Conservation (phyloP, 2,797 vertebrate species). For the Siniperca scherzeri region DNA sequence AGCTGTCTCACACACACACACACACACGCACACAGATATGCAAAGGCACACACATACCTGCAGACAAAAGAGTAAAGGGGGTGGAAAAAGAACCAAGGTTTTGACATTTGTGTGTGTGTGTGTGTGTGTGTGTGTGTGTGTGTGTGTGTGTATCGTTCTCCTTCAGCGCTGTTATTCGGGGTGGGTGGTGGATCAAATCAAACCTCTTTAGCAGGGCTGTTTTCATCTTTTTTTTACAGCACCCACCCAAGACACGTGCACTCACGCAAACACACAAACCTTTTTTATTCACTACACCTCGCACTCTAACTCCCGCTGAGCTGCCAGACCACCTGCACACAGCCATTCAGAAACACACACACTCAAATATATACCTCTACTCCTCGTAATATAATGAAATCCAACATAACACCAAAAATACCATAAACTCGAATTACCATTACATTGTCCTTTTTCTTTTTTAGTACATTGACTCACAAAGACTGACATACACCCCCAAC, state of each 20-base stretch:
- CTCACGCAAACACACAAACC: conserved; percentile 41
- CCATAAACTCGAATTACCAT: conserved; percentile 10
- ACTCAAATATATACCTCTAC: conserved; percentile 32
- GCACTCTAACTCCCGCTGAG: conserved; percentile 71
- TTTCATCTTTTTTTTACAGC: conserved; percentile 72
- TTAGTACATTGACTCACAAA: conserved; percentile 20
- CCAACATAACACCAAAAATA: conserved; percentile 24
- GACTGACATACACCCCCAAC: conserved; percentile 12
- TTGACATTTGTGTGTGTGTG: conserved; percentile 42
- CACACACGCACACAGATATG: conserved; percentile 36
- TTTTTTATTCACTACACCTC: conserved; percentile 71
- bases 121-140: conserved; percentile 40
- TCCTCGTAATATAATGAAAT: conserved; percentile 15
- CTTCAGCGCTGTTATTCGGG: conserved; percentile 67
- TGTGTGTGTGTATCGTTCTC: conserved; percentile 42
- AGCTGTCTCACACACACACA: conserved; percentile 66
- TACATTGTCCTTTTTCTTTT: conserved; percentile 22
- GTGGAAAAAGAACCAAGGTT: conserved; percentile 61
- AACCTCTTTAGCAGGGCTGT: conserved; percentile 73
- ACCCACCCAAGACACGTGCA: conserved; percentile 56
- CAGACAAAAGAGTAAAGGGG: conserved; percentile 65
- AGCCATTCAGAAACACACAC: conserved; percentile 62
- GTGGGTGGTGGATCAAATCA: conserved; percentile 81
- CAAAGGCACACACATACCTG: conserved; percentile 37
- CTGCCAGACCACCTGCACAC: conserved; percentile 78